Base-by-base conservation (phyloP, 1,140 invertebrate genomes). In the Kradibia gibbosae region DNA sequence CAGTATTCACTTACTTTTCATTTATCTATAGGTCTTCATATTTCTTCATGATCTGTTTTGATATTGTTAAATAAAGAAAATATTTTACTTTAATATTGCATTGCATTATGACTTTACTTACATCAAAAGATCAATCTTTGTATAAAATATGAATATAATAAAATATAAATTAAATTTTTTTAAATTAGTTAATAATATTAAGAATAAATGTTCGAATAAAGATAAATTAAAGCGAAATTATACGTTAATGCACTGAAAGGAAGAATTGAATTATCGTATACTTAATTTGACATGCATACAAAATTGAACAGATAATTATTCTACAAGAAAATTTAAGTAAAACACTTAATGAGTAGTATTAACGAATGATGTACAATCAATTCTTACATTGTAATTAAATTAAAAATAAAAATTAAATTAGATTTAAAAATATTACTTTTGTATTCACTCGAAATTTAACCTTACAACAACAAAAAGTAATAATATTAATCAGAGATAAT, bases 11-110 rank as follows among this genome's bases (percentile, higher is more conserved):
- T 74, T 7, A 0, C 20, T 36, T 34, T 73, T 31, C 53, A 28
- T 5, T 74, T 57, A 60, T 11, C 60, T 53, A n/a, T 67, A 78
- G 50, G 39, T 78, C 45, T 78, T 53, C 76, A 22, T 71, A 80
- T 42, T 73, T 73, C 53, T 62, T 80, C 71, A 34, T 73, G 10
- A 8, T 13, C 39, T 34, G 1, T 71, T 45, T 53, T 70, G n/a
- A 71, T n/a, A 71, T 28, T 53, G 31, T 36, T 13, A 4, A 45
- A 53, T 22, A 13, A 13, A 67, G 39, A 39, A 72, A 48, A 25
- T 50, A 50, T 72, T 72, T 72, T 50, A 22, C 45, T 7, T 72
- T n/a, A n/a, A n/a, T 72, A 72, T 72, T 25, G 42, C 42, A 3
- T 25, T 25, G 36, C 22, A 20, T n/a, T n/a, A n/a, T n/a, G n/a